Conservation (phyloP, 2,888 invertebrate genomes). For the Carcina quercana region DNA sequence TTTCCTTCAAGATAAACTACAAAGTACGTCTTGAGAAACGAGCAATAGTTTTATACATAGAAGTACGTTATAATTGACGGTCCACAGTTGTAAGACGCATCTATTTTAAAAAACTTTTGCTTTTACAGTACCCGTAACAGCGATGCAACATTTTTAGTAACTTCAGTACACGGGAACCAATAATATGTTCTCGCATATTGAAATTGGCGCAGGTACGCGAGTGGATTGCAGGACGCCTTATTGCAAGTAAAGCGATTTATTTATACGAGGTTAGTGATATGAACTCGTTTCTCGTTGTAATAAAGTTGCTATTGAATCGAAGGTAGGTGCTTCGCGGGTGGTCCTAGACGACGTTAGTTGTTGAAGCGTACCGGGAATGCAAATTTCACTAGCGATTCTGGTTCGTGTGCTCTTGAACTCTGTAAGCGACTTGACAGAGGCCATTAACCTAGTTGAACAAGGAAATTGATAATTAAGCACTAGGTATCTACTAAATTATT, state of each 20-base stretch:
- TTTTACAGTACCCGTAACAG: too few species aligned
- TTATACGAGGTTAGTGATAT: slow-evolving; percentile 31
- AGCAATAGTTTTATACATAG: too few species aligned
- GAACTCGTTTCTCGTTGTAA: slow-evolving; percentile 46
- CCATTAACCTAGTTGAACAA: slow-evolving; percentile 32
- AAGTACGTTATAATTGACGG: too few species aligned
- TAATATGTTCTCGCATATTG: slow-evolving; percentile 46
- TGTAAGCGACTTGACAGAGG: slow-evolving; percentile 35
- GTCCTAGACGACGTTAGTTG: slow-evolving; percentile 60
- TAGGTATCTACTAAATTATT: too few species aligned
- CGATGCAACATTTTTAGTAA: slow-evolving; percentile 7
- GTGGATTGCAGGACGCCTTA: slow-evolving; percentile 53
- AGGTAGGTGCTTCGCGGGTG: slow-evolving; percentile 59
- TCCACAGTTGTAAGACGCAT: too few species aligned
- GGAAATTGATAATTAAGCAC: slow-evolving; percentile 32
- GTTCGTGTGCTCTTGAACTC: slow-evolving; percentile 45
- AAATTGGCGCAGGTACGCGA: slow-evolving; percentile 45
- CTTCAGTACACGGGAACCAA: slow-evolving; percentile 21
- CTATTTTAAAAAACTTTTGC: too few species aligned
- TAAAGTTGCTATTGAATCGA: slow-evolving; percentile 60
- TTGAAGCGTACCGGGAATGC: slow-evolving; percentile 64
- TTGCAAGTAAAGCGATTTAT: slow-evolving; percentile 42
- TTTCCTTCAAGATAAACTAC: too few species aligned
- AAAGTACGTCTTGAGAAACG: too few species aligned
- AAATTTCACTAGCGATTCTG: slow-evolving; percentile 62